phyloP scores from a whole-genome alignment of 2,113 vertebrate genomes.

The Nesoenas mayeri region DNA sequence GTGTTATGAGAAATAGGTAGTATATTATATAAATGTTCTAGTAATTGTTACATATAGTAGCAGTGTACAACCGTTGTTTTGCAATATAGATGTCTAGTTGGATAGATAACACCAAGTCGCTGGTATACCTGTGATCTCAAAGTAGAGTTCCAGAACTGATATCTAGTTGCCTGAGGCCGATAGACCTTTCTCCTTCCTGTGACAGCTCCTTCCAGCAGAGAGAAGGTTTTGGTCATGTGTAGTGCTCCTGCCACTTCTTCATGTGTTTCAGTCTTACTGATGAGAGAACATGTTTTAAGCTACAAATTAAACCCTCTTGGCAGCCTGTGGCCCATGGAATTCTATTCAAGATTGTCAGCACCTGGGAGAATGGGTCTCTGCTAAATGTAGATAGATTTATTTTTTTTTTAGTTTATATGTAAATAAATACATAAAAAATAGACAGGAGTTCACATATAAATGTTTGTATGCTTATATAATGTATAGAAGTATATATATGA shows the following conservation, averaged over 20 bases:
- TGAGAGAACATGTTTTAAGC: not conserved
- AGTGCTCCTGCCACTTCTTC: not conserved
- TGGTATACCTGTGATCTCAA: not conserved
- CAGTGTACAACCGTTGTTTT: not conserved
- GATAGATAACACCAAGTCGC: not conserved
- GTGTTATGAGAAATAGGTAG: not conserved
- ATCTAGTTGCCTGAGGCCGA: not conserved
- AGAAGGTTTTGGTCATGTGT: not conserved
- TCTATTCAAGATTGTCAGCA: not conserved
- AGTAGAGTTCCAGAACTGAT: not conserved
- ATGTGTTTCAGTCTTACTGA: not conserved
- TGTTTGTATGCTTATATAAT: not conserved
- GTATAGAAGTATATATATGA: not conserved
- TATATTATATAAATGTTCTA: not conserved
- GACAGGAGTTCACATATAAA: not conserved
- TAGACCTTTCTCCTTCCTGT: not conserved
- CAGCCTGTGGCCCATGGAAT: not conserved
- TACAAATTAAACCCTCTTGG: not conserved
- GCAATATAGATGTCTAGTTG: not conserved
- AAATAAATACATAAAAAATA: not conserved
- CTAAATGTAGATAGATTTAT: not conserved
- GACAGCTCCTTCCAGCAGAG: not conserved
- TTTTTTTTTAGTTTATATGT: not conserved
- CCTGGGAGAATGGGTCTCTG: not conserved
- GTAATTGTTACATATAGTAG: not conserved